These are phyloP conservation scores for Neopipo cinnamomea DNA, from an alignment of 2,113 vertebrate genomes.

Conservation along the genomic window DNA sequence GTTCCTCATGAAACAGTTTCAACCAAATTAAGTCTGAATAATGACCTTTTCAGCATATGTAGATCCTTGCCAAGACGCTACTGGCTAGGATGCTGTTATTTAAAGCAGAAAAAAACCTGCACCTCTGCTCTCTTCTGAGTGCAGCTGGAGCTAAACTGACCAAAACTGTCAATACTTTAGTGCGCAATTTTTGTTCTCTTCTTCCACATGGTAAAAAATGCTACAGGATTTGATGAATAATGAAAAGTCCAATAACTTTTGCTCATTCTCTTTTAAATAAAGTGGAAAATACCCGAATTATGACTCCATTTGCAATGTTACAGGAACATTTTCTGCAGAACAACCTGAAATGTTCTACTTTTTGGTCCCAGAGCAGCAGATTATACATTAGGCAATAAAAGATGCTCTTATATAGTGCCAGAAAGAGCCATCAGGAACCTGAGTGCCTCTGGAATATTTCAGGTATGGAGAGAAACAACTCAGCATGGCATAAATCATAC, in stretches of 20 bases:
- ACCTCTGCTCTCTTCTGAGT: not conserved
- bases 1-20: conserved; percentile 8
- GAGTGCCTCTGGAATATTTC: not conserved
- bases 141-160: not conserved
- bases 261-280: not conserved
- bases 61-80: not conserved
- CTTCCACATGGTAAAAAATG: not conserved
- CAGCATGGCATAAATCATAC: not conserved
- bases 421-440: not conserved
- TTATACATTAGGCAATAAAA: not conserved
- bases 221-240: not conserved
- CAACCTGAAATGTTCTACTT: not conserved
- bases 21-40: not conserved
- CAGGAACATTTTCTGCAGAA: not conserved
- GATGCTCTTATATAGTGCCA: accelerated
- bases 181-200: accelerated
- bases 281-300: not conserved
- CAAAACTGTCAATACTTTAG: not conserved
- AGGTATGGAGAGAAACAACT: not conserved
- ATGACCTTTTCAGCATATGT: not conserved
- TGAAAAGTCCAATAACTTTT: not conserved
- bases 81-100: not conserved
- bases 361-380: accelerated
- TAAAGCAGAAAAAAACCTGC: not conserved
- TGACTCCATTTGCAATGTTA: not conserved